Evolutionary conservation across 2,888 invertebrate species (phyloP), one percentile per base, ranked within the genome.

Genomic region (Ischnus inquisitorius): DNA sequence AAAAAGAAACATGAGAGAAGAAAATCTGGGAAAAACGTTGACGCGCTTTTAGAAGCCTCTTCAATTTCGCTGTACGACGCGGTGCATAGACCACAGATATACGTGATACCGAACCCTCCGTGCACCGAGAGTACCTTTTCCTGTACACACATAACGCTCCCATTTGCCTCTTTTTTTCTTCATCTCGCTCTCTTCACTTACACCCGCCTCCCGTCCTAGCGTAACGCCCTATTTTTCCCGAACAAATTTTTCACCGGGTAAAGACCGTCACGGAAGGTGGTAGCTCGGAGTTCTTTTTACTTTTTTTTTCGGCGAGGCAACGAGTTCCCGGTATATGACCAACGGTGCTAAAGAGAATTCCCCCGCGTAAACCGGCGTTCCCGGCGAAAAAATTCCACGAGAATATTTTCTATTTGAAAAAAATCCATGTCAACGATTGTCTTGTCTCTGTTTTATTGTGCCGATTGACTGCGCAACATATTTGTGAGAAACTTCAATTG

Each of bases 21-120:
- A 34, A 81, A 81, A 54, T 75, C 64, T 74, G 48, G 57, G 76
- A 51, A 81, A 76, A 81, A 57, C 43, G 69, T 65, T 77, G 43
- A 64, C 14, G 19, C 41, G 16, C 60, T 54, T 64, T 76, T 69
- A 22, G 41, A 39, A 41, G 28, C 28, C 65, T 62, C 22, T 16
- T 10, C 25, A 60, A 22, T 57, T 43, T 22, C 25, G 4, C 8
- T 60, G 6, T 19, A 71, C 19, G 6, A 22, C 12, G 8, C 12
- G 39, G 39, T 54, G 39, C 22, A 41, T 28, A 4, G 14, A 22
- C 14, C 10, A 25, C 22, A 48, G 54, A 34, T 34, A 34, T 12
- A 54, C 65, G 12, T 5, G 14, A 75, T 48, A 64, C 34, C 6
- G 28, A 54, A 74, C 64, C 34, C 51, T 64, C 51, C 12, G 34